Percentiles rank a stretch among this genome's conserved stretches.
These are phyloP conservation scores for Drosophila multiciliata DNA, from an alignment of 2,888 invertebrate genomes.

Conservation along the genomic window DNA sequence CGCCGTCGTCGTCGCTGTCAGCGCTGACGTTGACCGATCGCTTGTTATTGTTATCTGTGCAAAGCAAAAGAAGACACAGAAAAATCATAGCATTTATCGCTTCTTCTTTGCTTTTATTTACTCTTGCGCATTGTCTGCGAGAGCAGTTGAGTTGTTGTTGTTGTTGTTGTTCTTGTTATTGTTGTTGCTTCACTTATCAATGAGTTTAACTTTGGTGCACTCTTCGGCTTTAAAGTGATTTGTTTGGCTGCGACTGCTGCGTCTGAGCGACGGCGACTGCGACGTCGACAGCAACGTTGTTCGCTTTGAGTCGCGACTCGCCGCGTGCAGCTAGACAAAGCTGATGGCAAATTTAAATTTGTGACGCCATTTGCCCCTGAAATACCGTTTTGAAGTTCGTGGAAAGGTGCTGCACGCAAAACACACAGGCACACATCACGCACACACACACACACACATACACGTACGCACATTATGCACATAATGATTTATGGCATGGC, in stretches of 20 bases:
- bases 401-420: constrained; percentile 61
- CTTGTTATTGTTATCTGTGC: constrained; percentile 50
- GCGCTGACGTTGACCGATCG: constrained; percentile 57
- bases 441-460: constrained; percentile 27
- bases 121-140: constrained; percentile 20
- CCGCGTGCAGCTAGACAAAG: constrained; percentile 44
- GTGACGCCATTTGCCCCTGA: constrained; percentile 70
- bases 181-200: constrained; percentile 57
- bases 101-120: constrained; percentile 18
- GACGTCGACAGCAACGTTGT: constrained; percentile 22
- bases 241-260: constrained; percentile 53
- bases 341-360: constrained; percentile 64
- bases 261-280: constrained; percentile 2
- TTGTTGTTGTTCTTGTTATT: constrained; percentile 24
- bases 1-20: constrained; percentile 8
- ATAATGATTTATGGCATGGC: constrained; percentile 76
- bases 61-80: constrained; percentile 26
- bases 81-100: constrained; percentile 28
- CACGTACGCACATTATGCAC: constrained; percentile 14
- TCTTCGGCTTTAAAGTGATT: constrained; percentile 66
- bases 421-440: constrained; percentile 11
- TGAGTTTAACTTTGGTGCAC: constrained; percentile 55
- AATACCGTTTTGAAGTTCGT: constrained; percentile 72
- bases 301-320: not conserved
- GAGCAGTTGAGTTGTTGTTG: constrained; percentile 28